Evolutionary conservation across 2,888 invertebrate genomes (phyloP), one percentile per base, ranked within the genome.

Genomic region (Eulithis prunata): DNA sequence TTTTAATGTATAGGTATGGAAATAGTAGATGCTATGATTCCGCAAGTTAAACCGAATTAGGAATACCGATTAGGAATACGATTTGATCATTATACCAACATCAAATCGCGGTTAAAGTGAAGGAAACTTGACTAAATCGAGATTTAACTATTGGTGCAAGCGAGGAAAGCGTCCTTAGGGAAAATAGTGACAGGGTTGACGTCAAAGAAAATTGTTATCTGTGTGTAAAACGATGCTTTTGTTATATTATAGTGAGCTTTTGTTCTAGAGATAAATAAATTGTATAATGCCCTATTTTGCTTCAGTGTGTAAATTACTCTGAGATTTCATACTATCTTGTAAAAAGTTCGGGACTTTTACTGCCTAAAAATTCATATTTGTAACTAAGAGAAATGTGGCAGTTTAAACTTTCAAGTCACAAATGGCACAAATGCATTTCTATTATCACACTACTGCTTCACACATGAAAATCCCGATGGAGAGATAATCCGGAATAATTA

Each of bases 401-500:
- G 6, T 32, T 32, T 1, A 32, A 32, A 32, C 32, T 32, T 32
- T 3, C 4, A 32, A 32, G 21, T 21, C 2, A 21, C 21, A 21
- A 21, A 21, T 21, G 21, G 6, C 45, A 47, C 47, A 14, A 47
- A 47, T 53, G 38, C 46, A 28, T 47, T 57, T 46, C 38, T 45
- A 14, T 28, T 12, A 32, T 4, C 36, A 51, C 56, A 45, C 32
- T 53, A 32, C 55, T 57, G 36, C 62, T 63, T 57, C 52, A 58
- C 51, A 49, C 49, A 43, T 54, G 32, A 53, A 70, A 66, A 55
- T 61, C 52, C 64, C 51, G 66, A 66, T 69, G 59, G 57, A 4
- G 32, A 62, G 58, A 71, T 79, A 76, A 75, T 69, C 70, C 65
- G 71, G 76, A 78, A 81, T 79, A 81, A 76, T 70, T 74, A 80